These are phyloP conservation scores for Sisor rabdophorus DNA, from an alignment of 2,113 vertebrate genomes.

Conservation along the genomic window DNA sequence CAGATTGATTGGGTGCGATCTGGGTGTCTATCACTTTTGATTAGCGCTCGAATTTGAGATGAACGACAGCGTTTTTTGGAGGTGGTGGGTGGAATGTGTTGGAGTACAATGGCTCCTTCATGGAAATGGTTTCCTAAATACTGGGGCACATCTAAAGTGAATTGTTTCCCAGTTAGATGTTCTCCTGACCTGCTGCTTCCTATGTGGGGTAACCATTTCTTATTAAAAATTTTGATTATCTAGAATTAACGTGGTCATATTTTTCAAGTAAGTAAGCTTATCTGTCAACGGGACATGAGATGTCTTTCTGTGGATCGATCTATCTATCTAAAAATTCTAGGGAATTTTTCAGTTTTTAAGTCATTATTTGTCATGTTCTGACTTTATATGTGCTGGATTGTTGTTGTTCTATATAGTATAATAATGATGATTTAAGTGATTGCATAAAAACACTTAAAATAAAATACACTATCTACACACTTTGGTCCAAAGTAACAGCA, in stretches of 20 bases:
- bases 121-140: background rate
- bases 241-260: slow-evolving; percentile 22
- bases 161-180: background rate
- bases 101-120: slow-evolving; percentile 13
- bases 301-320: slow-evolving; percentile 10
- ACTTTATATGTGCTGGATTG: no score
- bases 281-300: slow-evolving; percentile 14
- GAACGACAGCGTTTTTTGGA: background rate
- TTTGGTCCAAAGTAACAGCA: no score
- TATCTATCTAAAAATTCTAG: background rate
- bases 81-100: slow-evolving; percentile 20
- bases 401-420: no score
- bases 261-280: slow-evolving; percentile 36
- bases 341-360: no score
- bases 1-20: slow-evolving; percentile 29
- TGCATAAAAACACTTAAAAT: no score
- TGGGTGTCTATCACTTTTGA: slow-evolving; percentile 13
- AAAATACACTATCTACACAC: no score
- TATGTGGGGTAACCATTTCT: background rate
- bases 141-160: background rate
- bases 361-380: no score
- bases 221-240: slow-evolving; percentile 19
- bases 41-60: slow-evolving; percentile 12
- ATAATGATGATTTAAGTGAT: no score
- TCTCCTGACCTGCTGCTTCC: background rate